Evolutionary conservation across 2,113 vertebrate genomes (phyloP).

Genomic region (Ibidorhyncha struthersii): DNA sequence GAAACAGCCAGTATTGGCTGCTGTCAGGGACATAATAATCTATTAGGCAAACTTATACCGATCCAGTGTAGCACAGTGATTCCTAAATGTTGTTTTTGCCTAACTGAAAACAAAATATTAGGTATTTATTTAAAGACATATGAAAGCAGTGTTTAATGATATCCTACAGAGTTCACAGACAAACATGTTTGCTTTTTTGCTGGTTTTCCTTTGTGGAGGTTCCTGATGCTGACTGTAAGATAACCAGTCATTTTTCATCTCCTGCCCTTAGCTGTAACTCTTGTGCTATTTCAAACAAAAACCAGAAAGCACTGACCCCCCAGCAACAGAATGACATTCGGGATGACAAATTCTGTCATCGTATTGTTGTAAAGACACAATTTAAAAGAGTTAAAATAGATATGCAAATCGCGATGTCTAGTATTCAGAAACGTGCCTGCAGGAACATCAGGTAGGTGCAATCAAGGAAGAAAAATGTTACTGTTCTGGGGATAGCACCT

Average conservation of each 20-base stretch:
- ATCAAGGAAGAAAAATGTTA: constrained; percentile 35
- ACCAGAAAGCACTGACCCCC: neutral
- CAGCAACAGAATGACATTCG: constrained; percentile 6
- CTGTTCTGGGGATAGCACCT: neutral
- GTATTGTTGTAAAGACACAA: neutral
- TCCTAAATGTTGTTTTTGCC: neutral
- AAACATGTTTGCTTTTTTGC: neutral
- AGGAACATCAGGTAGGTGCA: constrained; percentile 17
- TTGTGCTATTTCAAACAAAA: constrained; percentile 25
- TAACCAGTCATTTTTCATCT: constrained; percentile 16
- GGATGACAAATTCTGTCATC: constrained; percentile 5
- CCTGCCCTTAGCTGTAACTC: constrained; percentile 15
- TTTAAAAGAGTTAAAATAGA: constrained; percentile 49
- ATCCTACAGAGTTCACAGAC: neutral
- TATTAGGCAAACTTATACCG: neutral
- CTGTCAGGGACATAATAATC: constrained; percentile 42
- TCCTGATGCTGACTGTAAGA: neutral
- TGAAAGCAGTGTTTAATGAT: neutral
- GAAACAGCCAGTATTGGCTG: constrained; percentile 26
- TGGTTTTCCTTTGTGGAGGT: neutral
- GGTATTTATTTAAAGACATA: constrained; percentile 10
- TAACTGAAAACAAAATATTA: constrained; percentile 7
- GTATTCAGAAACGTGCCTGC: neutral
- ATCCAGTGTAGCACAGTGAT: neutral
- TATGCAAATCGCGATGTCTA: neutral